Evolutionary conservation across 1,140 invertebrate genomes (phyloP), one percentile per base, ranked within the genome.

Genomic region (Hyphantria cunea): DNA sequence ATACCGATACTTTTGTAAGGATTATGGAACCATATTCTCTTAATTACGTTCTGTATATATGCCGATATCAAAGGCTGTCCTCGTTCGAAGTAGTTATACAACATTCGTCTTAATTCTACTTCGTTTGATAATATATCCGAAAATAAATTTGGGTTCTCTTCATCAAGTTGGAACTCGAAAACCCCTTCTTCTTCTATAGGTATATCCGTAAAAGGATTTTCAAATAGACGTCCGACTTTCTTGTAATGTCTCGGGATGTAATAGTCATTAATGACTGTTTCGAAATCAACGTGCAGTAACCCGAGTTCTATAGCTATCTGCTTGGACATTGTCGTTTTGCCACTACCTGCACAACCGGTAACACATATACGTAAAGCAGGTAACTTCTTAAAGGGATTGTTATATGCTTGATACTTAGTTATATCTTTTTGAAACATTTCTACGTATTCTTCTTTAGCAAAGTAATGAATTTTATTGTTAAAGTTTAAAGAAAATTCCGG

Each of bases 321-420:
- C 69, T 89, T 85, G 0, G 91, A 76, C 47, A 93, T 48, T 11
- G 82, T 87, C 2, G 90, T 90, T 80, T 91, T 93, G 5, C 93
- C 93, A 79, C 88, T 88, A 39, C 92, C 92, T 25, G 86, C 72
- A 13, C 80, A 68, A 12, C 92, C 93, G n/a, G 92, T 73, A 6
- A 94, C 66, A 60, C 92, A 93, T 64, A 94, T 89, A 74, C 91
- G 90, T 14, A 91, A 70, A 7, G 86, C 84, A 11, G 92, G 92
- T 42, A 92, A 67, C 25, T 55, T 58, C 47, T 81, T 73, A 47
- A 84, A 76, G 3, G 92, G 91, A 55, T 77, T 80, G 53, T 77
- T 78, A 42, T 82, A 76, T 0, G 74, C 76, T 14, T 92, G 74
- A 71, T 92, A 92, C 39, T 78, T 70, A 10, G 74, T 78, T 7